Conservation (phyloP, 2,888 invertebrate genomes). For the Miltochrista miniata region DNA sequence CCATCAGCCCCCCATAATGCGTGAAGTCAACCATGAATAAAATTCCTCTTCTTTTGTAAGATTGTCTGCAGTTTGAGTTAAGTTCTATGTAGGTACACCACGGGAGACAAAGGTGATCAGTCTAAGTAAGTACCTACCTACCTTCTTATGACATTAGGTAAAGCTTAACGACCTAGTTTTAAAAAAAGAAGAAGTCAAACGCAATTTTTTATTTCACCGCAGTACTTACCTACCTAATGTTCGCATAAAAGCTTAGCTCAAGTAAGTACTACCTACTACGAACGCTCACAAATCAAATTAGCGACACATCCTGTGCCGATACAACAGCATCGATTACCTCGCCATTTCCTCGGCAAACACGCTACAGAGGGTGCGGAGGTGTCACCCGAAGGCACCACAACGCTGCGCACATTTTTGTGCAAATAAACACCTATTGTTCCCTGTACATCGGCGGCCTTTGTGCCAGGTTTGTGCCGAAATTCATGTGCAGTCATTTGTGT, state of each 20-base stretch:
- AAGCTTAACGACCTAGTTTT: too few species aligned
- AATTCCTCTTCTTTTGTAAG: too few species aligned
- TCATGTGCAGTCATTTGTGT: conserved; percentile 23
- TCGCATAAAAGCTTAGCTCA: background rate
- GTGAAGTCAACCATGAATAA: too few species aligned
- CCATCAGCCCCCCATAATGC: too few species aligned
- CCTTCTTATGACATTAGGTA: too few species aligned
- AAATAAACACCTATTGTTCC: conserved; percentile 17
- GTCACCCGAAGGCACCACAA: background rate
- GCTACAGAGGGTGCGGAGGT: background rate
- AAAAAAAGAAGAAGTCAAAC: too few species aligned
- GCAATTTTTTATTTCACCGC: background rate
- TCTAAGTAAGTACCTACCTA: too few species aligned
- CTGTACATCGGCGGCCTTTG: background rate
- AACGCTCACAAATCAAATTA: background rate
- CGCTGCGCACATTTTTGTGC: conserved; percentile 11
- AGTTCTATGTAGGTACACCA: too few species aligned
- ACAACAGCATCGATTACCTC: conserved; percentile 7
- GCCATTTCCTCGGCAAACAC: conserved; percentile 17
- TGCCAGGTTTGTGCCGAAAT: conserved; percentile 18
- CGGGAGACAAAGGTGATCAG: too few species aligned
- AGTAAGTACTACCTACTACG: background rate
- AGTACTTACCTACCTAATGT: too few species aligned
- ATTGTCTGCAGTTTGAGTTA: too few species aligned
- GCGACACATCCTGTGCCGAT: conserved; percentile 1